These are phyloP conservation scores for Tinea semifulvella DNA, from an alignment of 2,888 invertebrate genomes.

Conservation along the genomic window DNA sequence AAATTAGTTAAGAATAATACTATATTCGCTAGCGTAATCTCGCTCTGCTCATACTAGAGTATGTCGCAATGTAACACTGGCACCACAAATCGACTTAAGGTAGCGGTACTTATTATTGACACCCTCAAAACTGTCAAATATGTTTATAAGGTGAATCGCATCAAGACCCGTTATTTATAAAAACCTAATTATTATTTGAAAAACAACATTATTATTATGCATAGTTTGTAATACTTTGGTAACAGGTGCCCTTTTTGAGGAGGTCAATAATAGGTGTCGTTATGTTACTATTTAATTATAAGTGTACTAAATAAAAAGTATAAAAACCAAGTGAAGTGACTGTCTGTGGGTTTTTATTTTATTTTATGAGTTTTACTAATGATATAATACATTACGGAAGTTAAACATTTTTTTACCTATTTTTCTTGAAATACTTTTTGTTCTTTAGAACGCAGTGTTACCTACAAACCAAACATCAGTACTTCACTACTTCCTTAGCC, in stretches of 20 bases:
- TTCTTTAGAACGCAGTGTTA: background rate
- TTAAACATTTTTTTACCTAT: background rate
- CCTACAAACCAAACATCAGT: background rate
- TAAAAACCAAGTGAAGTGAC: constrained; percentile 2
- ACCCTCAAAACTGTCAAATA: too few relatives aligned
- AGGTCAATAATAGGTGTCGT: too few relatives aligned
- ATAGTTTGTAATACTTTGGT: too few relatives aligned
- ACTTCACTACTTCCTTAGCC: too few relatives aligned
- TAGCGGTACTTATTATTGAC: too few relatives aligned
- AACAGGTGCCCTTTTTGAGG: too few relatives aligned
- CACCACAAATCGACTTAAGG: background rate
- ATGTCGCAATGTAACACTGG: constrained; percentile 2
- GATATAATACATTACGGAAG: constrained; percentile 7
- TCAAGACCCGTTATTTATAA: too few relatives aligned
- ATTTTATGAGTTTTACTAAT: constrained; percentile 4
- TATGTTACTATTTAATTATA: constrained; percentile 3
- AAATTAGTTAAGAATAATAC: too few relatives aligned
- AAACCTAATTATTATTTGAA: too few relatives aligned
- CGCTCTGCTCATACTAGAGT: background rate
- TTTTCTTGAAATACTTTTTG: constrained; percentile 8
- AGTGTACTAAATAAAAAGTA: constrained; percentile 6
- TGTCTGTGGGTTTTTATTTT: background rate
- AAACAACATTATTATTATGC: too few relatives aligned
- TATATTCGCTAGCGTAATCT: background rate
- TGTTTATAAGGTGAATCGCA: too few relatives aligned